Base-by-base conservation (phyloP, 2,888 invertebrate species). In the Parnassius mnemosyne region DNA sequence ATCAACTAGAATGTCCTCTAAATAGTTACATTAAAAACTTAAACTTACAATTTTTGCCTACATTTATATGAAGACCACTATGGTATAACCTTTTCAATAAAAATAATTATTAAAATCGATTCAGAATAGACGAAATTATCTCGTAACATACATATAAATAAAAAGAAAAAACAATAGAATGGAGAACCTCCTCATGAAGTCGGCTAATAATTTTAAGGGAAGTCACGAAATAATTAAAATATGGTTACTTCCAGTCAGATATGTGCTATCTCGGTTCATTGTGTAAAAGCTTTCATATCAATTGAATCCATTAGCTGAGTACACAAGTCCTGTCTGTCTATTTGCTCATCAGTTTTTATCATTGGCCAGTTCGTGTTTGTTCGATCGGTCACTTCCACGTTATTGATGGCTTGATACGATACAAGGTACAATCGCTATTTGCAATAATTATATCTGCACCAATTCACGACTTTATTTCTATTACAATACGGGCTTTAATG, bases 301-400 rank as follows among this genome's bases (percentile, higher is more conserved):
- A 90, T 90, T 90, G 89, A 91, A 90, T 91, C 91, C 91, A 91
- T 91, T 91, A 91, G 88, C 84, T 84, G 86, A 84, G 89, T 86
- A 90, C 89, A 91, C 91, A 91, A 80, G 83, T 82, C 83, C 80
- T 80, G 87, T 84, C 83, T 84, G 83, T 89, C 82, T 90, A 91
- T 91, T 91, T 91, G 86, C 87, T 85, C 88, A 85, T 91, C 89
- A 90, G 88, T 91, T 91, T 90, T 91, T 90, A 90, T 90, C 91
- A 90, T 89, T 90, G 88, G 80, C 80, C 81, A 84, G 85, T 87
- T 80, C 76, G 76, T 89, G 90, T 91, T 89, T 89, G 87, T 85
- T 78, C 85, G 86, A 89, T 89, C 90, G 87, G 86, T 89, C 90
- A 89, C 85, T 83, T 83, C 80, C 80, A 81, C 73, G 80, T 89